Percentiles rank a stretch among this genome's conserved stretches.
Conservation (phyloP, 2,888 invertebrate species). For the Zhuqinia jingwanae region DNA sequence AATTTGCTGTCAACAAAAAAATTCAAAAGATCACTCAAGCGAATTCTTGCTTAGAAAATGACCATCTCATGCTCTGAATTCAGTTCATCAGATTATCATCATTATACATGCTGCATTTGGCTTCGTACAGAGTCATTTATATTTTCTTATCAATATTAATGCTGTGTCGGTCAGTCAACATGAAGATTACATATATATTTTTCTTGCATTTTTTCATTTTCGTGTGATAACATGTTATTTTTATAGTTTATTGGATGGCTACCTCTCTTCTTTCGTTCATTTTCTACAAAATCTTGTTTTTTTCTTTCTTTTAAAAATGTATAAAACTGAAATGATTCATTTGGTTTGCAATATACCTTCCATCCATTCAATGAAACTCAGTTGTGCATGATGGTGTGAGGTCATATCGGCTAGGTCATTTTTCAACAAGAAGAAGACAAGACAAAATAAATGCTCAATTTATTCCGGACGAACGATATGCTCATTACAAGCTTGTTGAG, state of each 20-base stretch:
- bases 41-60: not conserved
- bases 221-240: constrained; percentile 36
- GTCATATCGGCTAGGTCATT: constrained; percentile 42
- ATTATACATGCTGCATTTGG: constrained; percentile 35
- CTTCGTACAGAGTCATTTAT: constrained; percentile 3
- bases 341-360: not conserved
- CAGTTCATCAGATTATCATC: not conserved
- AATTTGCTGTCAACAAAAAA: constrained; percentile 51
- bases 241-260: constrained; percentile 46
- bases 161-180: constrained; percentile 18
- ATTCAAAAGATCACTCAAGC: constrained; percentile 29
- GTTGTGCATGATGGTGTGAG: constrained; percentile 66
- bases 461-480: not conserved
- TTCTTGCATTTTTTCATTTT: constrained; percentile 31
- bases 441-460: not conserved
- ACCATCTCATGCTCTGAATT: not conserved
- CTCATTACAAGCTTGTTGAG: constrained; percentile 50
- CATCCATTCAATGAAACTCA: constrained; percentile 52
- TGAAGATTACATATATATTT: not conserved
- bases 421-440: not conserved
- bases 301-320: not conserved
- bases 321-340: constrained; percentile 52
- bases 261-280: constrained; percentile 4
- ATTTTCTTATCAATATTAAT: not conserved
- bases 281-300: not conserved